phyloP scores from a whole-genome alignment of 1,140 invertebrate genomes.

The Trissolcus basalis region DNA sequence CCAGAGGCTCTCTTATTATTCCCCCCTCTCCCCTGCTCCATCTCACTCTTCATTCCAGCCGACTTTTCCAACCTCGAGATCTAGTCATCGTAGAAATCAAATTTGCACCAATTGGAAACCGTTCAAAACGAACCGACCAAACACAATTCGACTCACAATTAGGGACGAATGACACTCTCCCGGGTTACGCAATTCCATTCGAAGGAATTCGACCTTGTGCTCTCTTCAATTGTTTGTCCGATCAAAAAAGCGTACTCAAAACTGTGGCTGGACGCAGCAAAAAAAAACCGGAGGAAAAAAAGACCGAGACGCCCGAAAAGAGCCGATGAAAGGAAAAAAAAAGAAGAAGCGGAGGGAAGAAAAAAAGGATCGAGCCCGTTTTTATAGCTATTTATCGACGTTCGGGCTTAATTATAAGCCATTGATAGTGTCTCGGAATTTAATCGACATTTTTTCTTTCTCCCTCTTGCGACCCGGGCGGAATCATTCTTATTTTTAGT shows the following conservation, averaged over 20 bases:
- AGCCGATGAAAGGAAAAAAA: slow-evolving; percentile 6
- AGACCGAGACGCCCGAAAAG: slow-evolving; percentile 3
- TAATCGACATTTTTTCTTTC: slow-evolving; percentile 6
- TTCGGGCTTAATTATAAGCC: slow-evolving; percentile 29
- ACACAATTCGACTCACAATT: slow-evolving; percentile 30
- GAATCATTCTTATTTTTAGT: slow-evolving; percentile 15
- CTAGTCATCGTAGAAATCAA: no score
- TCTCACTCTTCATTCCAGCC: not conserved
- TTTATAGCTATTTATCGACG: slow-evolving; percentile 32
- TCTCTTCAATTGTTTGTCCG: slow-evolving; percentile 51
- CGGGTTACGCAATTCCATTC: slow-evolving; percentile 47
- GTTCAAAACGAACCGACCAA: slow-evolving; percentile 49
- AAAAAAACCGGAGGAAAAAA: slow-evolving; percentile 11
- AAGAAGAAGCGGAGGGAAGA: slow-evolving; percentile 6
- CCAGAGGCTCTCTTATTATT: slow-evolving; percentile 17
- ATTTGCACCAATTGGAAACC: no score
- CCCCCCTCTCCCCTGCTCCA: not conserved
- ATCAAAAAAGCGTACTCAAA: slow-evolving; percentile 41
- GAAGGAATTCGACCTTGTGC: slow-evolving; percentile 53
- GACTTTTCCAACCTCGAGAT: not conserved
- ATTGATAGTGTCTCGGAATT: slow-evolving; percentile 22
- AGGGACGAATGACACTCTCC: no score
- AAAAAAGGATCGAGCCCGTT: slow-evolving; percentile 12
- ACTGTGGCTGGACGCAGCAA: not conserved
- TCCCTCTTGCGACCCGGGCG: slow-evolving; percentile 9